Conservation (phyloP, 2,113 vertebrate species). For the Etheostoma cragini region DNA sequence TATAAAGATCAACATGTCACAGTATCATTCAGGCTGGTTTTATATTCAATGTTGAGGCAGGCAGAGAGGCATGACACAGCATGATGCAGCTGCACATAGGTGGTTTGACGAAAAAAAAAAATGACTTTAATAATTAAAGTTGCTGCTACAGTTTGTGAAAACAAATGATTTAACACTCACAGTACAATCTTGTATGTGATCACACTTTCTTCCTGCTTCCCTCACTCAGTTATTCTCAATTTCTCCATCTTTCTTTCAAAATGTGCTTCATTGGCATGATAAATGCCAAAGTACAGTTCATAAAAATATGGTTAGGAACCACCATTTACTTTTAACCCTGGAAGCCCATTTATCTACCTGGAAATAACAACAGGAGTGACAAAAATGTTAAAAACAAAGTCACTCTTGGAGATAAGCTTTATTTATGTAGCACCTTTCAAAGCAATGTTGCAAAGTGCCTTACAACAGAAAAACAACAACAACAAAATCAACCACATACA, state of each 20-base stretch:
- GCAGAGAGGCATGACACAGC: conserved; percentile 10
- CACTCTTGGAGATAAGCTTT: not conserved
- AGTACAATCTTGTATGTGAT: conserved; percentile 18
- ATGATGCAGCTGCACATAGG: not conserved
- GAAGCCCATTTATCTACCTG: not conserved
- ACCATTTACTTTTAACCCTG: not conserved
- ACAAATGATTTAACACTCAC: conserved; percentile 15
- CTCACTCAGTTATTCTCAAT: not conserved
- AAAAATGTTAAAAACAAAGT: not conserved
- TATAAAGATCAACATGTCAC: conserved; percentile 5
- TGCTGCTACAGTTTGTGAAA: conserved; percentile 1
- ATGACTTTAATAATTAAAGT: conserved; percentile 3
- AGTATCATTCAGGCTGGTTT: not conserved
- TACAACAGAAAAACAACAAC: not conserved
- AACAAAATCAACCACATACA: not conserved
- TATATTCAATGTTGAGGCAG: not conserved
- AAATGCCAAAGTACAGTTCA: not conserved
- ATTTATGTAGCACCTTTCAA: not conserved
- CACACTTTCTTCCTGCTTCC: conserved; percentile 11
- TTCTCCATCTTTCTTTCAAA: conserved; percentile 2
- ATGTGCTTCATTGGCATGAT: conserved; percentile 1
- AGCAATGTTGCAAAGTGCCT: not conserved
- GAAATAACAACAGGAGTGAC: not conserved
- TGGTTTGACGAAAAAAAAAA: conserved; percentile 12
- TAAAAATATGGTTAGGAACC: not conserved